Conservation (phyloP, 2,888 invertebrate species). For the Drosophila barbarae region DNA sequence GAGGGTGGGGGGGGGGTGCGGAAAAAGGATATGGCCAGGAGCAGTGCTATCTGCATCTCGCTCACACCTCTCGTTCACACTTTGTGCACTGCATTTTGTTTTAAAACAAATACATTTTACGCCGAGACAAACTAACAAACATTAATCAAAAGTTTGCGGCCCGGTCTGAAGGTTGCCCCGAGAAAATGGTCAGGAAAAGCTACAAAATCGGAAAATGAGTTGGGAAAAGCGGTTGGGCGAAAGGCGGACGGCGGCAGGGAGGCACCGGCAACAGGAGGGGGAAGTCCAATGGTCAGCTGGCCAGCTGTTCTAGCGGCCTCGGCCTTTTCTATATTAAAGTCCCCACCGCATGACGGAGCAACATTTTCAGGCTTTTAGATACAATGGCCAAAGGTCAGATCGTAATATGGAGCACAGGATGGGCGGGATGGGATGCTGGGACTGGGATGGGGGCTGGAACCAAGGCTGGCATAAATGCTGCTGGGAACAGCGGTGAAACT, state of each 20-base stretch:
- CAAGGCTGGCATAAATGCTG: slow-evolving; percentile 19
- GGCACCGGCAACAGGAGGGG: not conserved
- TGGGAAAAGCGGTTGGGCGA: slow-evolving; percentile 6
- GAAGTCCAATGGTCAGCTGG: slow-evolving; percentile 28
- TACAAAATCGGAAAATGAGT: slow-evolving; percentile 14
- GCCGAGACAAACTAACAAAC: slow-evolving; percentile 65
- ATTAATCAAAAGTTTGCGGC: slow-evolving; percentile 68
- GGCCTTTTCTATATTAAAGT: slow-evolving; percentile 58
- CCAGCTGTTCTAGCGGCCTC: slow-evolving; percentile 35
- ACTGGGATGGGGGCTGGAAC: not conserved
- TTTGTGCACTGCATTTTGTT: slow-evolving; percentile 55
- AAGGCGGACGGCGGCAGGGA: not conserved
- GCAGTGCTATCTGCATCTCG: slow-evolving; percentile 21
- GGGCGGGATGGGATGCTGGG: slow-evolving; percentile 2
- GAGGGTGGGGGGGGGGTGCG: not conserved
- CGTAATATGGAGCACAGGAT: slow-evolving; percentile 30
- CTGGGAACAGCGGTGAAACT: slow-evolving; percentile 31
- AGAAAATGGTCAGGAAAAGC: slow-evolving; percentile 33
- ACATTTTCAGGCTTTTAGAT: slow-evolving; percentile 49
- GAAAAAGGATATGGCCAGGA: slow-evolving; percentile 16
- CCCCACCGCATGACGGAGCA: slow-evolving; percentile 55
- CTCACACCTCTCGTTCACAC: slow-evolving; percentile 32
- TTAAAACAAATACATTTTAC: slow-evolving; percentile 71
- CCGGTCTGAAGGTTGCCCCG: slow-evolving; percentile 54
- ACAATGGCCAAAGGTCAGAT: slow-evolving; percentile 62